Base-by-base conservation (phyloP, 1,140 invertebrate species). In the Anastatus disparis region DNA sequence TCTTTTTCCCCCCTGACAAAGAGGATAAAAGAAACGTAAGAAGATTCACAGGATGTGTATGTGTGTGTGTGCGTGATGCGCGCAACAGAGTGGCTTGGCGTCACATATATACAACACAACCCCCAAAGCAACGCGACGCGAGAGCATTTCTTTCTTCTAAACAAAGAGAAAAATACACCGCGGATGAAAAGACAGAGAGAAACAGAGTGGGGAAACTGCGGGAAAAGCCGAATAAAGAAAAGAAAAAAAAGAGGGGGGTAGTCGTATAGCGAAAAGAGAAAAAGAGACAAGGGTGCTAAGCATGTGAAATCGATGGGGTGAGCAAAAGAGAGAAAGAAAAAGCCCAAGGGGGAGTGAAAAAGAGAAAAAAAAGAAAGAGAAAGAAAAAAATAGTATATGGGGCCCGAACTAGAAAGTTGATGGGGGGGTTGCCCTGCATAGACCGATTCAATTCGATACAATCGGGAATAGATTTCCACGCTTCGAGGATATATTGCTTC, bases 381-480 rank as follows among this genome's bases (percentile, higher is more conserved):
- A 20, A n/a, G n/a, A n/a, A n/a, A n/a, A n/a, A n/a, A n/a, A n/a
- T n/a, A n/a, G 56, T 4, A 3, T 15, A 15, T 10, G 40, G 29
- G 38, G 20, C 56, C 56, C 56, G 31, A 29, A 38, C 7, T 8
- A 17, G 8, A 38, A 38, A 13, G n/a, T n/a, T 17, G 22, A 31
- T 44, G 9, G 40, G 40, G 70, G 70, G 56, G 69, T 44, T 69
- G 74, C 74, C 74, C 46, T 63, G 76, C 35, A n/a, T n/a, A n/a
- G n/a, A 3, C 20, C 46, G 77, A 78, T 79, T 78, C 77, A 76
- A 79, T 79, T 77, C 78, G 77, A 79, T 79, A 79, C 76, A 78
- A 79, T 79, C 76, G 75, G 44, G 73, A 78, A 74, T 76, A 76
- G 77, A 78, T 79, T 78, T 79, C 77, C 75, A 77, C 76, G 74